phyloP scores from a whole-genome alignment of 2,888 invertebrate genomes.

The Eucera pruinosa region DNA sequence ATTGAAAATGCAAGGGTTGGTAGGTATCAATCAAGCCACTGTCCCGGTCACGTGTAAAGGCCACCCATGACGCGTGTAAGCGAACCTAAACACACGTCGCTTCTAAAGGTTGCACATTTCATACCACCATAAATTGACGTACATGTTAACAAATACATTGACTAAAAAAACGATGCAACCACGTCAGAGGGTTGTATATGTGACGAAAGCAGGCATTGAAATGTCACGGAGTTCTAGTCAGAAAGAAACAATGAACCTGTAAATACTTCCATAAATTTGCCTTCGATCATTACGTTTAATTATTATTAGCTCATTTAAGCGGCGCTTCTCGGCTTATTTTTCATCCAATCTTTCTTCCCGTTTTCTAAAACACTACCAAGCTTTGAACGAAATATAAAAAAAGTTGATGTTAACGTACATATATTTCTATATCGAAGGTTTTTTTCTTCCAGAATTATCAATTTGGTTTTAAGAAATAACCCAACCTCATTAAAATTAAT shows the following conservation, averaged over 20 bases:
- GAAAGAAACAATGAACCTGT: background rate
- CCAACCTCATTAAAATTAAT: no score
- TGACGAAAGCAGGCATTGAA: slow-evolving; percentile 7
- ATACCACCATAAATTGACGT: slow-evolving; percentile 8
- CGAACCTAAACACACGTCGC: slow-evolving; percentile 3
- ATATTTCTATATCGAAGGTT: no score
- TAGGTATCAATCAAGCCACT: slow-evolving; percentile 23
- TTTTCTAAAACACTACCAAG: background rate
- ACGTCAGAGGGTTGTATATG: slow-evolving; percentile 24
- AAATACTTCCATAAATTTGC: background rate
- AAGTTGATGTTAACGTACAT: no score
- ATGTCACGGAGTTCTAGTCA: no score
- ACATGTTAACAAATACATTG: background rate
- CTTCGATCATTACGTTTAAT: background rate
- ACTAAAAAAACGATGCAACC: background rate
- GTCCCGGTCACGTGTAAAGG: slow-evolving; percentile 44
- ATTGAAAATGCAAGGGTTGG: slow-evolving; percentile 12
- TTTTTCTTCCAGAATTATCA: no score
- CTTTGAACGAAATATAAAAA: no score
- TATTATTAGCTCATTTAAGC: no score
- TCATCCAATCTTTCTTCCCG: no score
- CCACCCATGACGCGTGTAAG: slow-evolving; percentile 40
- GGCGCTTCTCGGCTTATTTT: no score
- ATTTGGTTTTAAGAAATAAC: no score
- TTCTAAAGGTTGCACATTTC: slow-evolving; percentile 46